Evolutionary conservation across 2,113 vertebrate species (phyloP), one percentile per base, ranked within the genome.

Genomic region (Pardalotus punctatus): DNA sequence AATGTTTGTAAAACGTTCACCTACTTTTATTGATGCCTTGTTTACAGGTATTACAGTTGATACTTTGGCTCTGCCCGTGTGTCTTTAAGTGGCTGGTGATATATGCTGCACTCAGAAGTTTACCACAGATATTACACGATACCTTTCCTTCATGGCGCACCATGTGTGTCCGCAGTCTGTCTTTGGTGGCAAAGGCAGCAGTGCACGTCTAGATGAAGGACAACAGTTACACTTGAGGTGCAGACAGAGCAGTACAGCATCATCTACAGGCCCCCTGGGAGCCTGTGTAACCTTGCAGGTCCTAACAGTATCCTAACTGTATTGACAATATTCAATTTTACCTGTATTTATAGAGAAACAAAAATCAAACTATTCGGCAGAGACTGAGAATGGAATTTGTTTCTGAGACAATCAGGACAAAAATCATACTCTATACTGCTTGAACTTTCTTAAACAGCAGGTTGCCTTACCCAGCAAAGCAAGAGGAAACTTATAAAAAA

Each of bases 71-170:
- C 97, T 99, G 99, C 88, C 99, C 99, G 40, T 99, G 99, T 53
- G 99, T 99, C 98, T 99, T 99, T 97, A 99, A 98, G 98, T 99
- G 99, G 98, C 99, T 99, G 97, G 99, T 99, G 98, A 99, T 99
- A 97, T 99, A 99, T 51, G 99, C 99, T 76, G 99, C 99, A 71
- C 99, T 99, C 88, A 99, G 98, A 98, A 99, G 99, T 98, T 99
- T 99, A 95, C 99, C 99, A 95, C 99, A 99, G 97, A 99, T 99
- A 98, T 99, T 99, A 97, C 99, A 99, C 64, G 99, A 99, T 95
- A 99, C 99, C 97, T 99, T 99, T 97, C 99, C 99, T 98, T 99
- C 99, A 36, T 99, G 99, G 96, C 99, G 98, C 97, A 99, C 99
- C 99, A 99, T 99, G 98, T 99, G 99, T 92, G 99, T 99, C 97